Percentiles rank a stretch among this genome's conserved stretches.
Evolutionary conservation across 2,888 invertebrate species (phyloP).

Genomic region (Chrysina gloriosa): DNA sequence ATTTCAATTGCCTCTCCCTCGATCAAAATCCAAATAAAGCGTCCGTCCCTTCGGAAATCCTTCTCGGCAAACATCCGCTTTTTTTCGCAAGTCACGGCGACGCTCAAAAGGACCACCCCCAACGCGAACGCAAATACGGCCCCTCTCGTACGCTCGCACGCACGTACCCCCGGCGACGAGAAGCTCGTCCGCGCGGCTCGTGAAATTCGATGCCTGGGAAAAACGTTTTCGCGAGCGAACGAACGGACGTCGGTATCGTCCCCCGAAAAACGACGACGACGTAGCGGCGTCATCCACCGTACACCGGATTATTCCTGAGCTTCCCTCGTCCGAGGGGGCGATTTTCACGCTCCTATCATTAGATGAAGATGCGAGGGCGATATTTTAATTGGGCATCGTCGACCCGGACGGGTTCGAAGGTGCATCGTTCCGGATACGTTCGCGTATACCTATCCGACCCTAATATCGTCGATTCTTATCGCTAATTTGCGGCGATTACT

Average conservation of each 20-base stretch:
- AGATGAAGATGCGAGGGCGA: conserved; percentile 46
- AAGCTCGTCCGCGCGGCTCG: not conserved
- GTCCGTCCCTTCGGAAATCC: too few species aligned
- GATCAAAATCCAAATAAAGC: too few species aligned
- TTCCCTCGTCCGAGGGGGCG: conserved; percentile 6
- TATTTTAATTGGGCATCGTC: conserved; percentile 47
- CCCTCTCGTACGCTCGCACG: not conserved
- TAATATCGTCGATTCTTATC: conserved; percentile 14
- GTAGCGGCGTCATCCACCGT: not conserved
- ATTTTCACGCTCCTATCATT: conserved; percentile 42
- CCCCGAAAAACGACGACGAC: not conserved
- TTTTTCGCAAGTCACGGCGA: too few species aligned
- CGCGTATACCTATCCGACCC: not conserved
- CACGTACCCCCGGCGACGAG: not conserved
- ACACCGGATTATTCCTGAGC: too few species aligned
- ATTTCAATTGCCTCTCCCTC: too few species aligned
- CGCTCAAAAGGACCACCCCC: not conserved
- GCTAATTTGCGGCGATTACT: conserved; percentile 20
- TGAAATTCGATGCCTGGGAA: conserved; percentile 27
- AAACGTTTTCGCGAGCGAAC: not conserved
- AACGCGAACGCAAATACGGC: not conserved
- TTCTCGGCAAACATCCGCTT: too few species aligned
- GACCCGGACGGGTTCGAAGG: conserved; percentile 4
- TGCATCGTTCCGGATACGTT: not conserved
- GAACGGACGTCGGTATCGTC: not conserved